Conservation (phyloP, 2,113 vertebrate genomes). For the Silurus asotus region DNA sequence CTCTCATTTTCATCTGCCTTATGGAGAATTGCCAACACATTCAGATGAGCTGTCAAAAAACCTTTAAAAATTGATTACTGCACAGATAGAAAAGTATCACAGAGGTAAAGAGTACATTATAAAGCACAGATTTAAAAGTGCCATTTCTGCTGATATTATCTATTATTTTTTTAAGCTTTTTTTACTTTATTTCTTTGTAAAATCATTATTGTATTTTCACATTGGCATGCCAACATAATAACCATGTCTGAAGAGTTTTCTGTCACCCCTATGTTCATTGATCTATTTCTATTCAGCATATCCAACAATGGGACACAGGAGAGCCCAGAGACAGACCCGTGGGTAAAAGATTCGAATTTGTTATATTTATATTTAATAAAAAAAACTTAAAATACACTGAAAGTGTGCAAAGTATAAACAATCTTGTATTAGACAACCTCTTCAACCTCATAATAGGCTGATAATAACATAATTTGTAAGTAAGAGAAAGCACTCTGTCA, state of each 20-base stretch:
- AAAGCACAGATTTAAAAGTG: neutral
- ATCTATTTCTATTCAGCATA: too few relatives aligned
- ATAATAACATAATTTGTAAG: neutral
- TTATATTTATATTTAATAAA: slow-evolving; percentile 16
- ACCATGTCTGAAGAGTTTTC: slow-evolving; percentile 13
- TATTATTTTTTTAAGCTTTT: neutral
- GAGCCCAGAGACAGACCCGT: too few relatives aligned
- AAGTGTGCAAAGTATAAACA: slow-evolving; percentile 22
- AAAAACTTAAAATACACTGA: slow-evolving; percentile 18
- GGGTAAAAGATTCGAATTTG: too few relatives aligned
- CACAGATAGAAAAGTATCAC: slow-evolving; percentile 21
- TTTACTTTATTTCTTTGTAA: neutral
- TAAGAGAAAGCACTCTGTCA: neutral
- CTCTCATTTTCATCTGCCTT: slow-evolving; percentile 62
- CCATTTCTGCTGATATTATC: neutral
- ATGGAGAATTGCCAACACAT: slow-evolving; percentile 65
- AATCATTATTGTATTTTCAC: neutral
- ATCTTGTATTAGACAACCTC: slow-evolving; percentile 38
- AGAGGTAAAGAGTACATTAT: neutral
- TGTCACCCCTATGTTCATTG: neutral
- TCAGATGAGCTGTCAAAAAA: slow-evolving; percentile 61
- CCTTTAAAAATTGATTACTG: slow-evolving; percentile 52
- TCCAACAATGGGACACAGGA: too few relatives aligned
- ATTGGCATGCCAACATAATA: slow-evolving; percentile 2
- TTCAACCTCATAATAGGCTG: neutral